Conservation (phyloP, 2,888 invertebrate species). For the Stomorhina lunata region DNA sequence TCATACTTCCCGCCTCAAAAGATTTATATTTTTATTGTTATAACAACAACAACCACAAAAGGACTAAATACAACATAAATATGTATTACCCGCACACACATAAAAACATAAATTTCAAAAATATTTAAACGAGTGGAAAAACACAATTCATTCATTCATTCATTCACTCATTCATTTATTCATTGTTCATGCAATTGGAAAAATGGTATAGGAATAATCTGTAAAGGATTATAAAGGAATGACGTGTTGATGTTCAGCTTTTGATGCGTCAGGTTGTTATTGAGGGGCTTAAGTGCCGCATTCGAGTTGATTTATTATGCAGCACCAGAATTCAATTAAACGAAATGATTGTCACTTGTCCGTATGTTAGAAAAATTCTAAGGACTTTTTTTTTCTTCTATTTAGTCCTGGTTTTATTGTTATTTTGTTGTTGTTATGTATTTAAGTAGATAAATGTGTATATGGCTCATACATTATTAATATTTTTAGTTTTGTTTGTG, state of each 20-base stretch:
- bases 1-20: neutral
- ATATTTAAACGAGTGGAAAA: neutral
- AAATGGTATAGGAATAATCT: conserved; percentile 64
- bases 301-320: conserved; percentile 79
- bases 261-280: conserved; percentile 70
- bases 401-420: conserved; percentile 19
- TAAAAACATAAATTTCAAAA: conserved; percentile 16
- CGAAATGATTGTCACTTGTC: conserved; percentile 79
- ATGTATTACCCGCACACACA: neutral
- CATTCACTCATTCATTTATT: conserved; percentile 19
- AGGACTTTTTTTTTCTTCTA: conserved; percentile 25
- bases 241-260: conserved; percentile 66
- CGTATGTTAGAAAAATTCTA: conserved; percentile 74
- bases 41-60: conserved; percentile 32
- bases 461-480: too few species aligned
- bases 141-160: conserved; percentile 2
- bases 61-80: conserved; percentile 8
- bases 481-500: conserved; percentile 32
- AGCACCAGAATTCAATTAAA: conserved; percentile 77
- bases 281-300: conserved; percentile 75
- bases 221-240: conserved; percentile 66
- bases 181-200: conserved; percentile 52
- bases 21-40: conserved; percentile 36
- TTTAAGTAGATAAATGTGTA: too few species aligned
- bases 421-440: neutral